phyloP scores from a whole-genome alignment of 1,140 invertebrate species.

The Ruditapes philippinarum region DNA sequence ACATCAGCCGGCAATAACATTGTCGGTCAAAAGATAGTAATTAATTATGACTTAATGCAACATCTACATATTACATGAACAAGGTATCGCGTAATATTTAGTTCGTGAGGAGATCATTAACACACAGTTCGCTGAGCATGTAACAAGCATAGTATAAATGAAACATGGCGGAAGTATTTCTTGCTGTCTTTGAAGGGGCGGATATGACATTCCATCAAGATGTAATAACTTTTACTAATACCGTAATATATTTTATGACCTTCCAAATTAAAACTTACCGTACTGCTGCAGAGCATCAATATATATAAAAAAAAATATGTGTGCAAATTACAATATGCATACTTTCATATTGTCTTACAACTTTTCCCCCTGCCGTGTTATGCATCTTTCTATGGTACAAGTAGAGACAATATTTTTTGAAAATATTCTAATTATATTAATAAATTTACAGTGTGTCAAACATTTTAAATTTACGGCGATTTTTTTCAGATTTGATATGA shows the following conservation, averaged over 20 bases:
- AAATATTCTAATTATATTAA: no score
- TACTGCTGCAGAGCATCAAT: no score
- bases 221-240: constrained; percentile 11
- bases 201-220: constrained; percentile 22
- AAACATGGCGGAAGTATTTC: constrained; percentile 33
- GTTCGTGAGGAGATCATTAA: neutral
- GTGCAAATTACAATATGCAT: no score
- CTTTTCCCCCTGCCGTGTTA: no score
- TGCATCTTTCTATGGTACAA: no score
- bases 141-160: constrained; percentile 39
- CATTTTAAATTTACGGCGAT: no score
- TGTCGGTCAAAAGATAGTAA: neutral
- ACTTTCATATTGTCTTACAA: no score
- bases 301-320: no score
- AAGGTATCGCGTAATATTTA: neutral
- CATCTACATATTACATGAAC: neutral
- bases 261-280: no score
- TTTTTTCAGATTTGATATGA: no score
- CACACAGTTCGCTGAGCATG: neutral
- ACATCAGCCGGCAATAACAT: constrained; percentile 29
- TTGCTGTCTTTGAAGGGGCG: constrained; percentile 41
- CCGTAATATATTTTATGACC: neutral
- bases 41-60: constrained; percentile 23
- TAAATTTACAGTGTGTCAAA: no score
- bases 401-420: no score